Percentiles rank a stretch among this genome's conserved stretches.
Evolutionary conservation across 2,113 vertebrate genomes (phyloP).

Genomic region (Zapornia atra): DNA sequence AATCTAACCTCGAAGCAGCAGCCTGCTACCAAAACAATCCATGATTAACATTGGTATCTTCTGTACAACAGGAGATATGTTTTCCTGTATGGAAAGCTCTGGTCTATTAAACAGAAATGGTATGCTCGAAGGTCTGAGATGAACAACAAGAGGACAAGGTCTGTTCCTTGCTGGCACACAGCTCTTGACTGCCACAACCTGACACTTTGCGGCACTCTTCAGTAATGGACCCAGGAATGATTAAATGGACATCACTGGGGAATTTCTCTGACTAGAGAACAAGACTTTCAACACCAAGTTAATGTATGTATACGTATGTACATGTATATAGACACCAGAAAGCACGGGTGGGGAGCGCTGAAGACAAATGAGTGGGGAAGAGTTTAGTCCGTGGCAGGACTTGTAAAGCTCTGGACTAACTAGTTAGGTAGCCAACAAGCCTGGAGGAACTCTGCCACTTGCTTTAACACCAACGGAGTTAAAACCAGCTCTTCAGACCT

Average conservation of each 20-base stretch:
- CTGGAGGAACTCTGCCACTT: neutral
- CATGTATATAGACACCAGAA: neutral
- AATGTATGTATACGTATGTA: rapidly evolving
- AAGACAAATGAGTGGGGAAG: neutral
- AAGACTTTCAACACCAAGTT: neutral
- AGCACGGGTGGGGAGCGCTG: rapidly evolving
- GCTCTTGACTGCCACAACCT: neutral
- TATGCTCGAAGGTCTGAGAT: neutral
- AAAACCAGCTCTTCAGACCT: neutral
- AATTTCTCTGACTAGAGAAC: neutral
- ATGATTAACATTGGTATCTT: neutral
- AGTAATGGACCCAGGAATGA: neutral
- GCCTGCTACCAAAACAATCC: neutral
- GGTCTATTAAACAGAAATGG: neutral
- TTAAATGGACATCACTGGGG: neutral
- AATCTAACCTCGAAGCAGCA: neutral
- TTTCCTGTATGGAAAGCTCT: neutral
- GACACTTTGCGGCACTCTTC: neutral
- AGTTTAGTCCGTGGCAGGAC: neutral
- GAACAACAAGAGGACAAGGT: neutral
- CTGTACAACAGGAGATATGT: neutral
- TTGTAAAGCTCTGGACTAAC: neutral
- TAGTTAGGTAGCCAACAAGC: too few relatives aligned
- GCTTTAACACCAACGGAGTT: neutral
- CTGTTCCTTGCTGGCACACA: neutral